Percentiles rank a stretch among this genome's conserved stretches.
Evolutionary conservation across 2,113 vertebrate genomes (phyloP).

Genomic region (Sisor rabdophorus): DNA sequence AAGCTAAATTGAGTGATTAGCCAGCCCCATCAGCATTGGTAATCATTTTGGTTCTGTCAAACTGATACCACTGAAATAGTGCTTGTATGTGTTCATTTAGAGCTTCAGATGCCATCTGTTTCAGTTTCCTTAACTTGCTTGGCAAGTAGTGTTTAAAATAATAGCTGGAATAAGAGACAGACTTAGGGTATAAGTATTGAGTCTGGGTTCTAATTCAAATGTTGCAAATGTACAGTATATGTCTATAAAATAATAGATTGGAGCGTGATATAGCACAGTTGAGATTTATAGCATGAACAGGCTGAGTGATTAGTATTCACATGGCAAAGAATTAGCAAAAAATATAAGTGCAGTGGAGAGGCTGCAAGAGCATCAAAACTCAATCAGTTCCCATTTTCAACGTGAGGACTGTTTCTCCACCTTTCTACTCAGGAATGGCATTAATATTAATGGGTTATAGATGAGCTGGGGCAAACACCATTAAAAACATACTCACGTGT

Average conservation of each 20-base stretch:
- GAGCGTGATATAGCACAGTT: slow-evolving; percentile 67
- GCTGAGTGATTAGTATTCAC: slow-evolving; percentile 73
- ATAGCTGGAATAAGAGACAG: slow-evolving; percentile 54
- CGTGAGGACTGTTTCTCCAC: slow-evolving; percentile 60
- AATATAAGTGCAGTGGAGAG: slow-evolving; percentile 64
- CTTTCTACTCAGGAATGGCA: slow-evolving; percentile 54
- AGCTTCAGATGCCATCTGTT: slow-evolving; percentile 6
- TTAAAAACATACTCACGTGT: slow-evolving; percentile 48
- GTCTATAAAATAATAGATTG: slow-evolving; percentile 22
- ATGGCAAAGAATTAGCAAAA: slow-evolving; percentile 65
- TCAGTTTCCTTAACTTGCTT: slow-evolving; percentile 12
- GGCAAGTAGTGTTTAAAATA: too few species aligned
- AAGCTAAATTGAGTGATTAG: neutral
- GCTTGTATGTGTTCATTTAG: neutral
- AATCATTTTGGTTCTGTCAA: slow-evolving; percentile 19
- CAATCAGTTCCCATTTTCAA: slow-evolving; percentile 63
- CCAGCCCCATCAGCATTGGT: slow-evolving; percentile 20
- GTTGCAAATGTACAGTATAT: slow-evolving; percentile 31
- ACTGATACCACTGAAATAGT: slow-evolving; percentile 15
- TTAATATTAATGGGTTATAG: slow-evolving; percentile 66
- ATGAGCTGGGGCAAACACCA: slow-evolving; percentile 51
- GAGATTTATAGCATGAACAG: slow-evolving; percentile 65
- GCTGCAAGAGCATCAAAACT: slow-evolving; percentile 68
- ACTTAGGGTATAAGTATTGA: slow-evolving; percentile 42
- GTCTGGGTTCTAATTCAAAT: slow-evolving; percentile 39